Percentiles rank a stretch among this genome's conserved stretches.
phyloP scores from a whole-genome alignment of 2,888 invertebrate genomes.

The Macaria liturata region DNA sequence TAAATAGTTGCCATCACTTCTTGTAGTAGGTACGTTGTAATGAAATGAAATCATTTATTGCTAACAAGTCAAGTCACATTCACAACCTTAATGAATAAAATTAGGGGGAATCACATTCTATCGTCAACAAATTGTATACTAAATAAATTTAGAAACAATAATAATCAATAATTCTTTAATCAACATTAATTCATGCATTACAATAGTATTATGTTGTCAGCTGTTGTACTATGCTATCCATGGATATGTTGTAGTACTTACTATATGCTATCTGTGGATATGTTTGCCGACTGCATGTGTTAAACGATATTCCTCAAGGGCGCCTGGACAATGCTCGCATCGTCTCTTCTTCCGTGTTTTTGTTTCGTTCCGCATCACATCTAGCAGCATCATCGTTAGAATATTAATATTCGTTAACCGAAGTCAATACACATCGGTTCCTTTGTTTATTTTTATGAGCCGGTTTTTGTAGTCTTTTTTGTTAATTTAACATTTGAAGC shows the following conservation, averaged over 20 bases:
- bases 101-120: no score
- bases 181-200: no score
- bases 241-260: conserved; percentile 15
- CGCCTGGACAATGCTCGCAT: conserved; percentile 64
- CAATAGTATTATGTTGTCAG: no score
- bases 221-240: no score
- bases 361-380: conserved; percentile 66
- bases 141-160: no score
- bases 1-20: conserved; percentile 44
- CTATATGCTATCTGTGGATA: conserved; percentile 21
- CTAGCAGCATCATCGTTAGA: conserved; percentile 62
- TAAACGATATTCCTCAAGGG: conserved; percentile 62
- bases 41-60: no score
- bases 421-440: conserved; percentile 40
- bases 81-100: no score
- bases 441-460: conserved; percentile 55
- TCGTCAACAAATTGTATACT: no score
- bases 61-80: no score
- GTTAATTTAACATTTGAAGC: conserved; percentile 40
- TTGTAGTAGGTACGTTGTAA: conserved; percentile 2
- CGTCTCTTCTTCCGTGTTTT: conserved; percentile 72
- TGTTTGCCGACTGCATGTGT: conserved; percentile 25
- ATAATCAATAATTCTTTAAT: no score
- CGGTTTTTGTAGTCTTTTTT: conserved; percentile 49
- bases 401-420: conserved; percentile 70